Evolutionary conservation across 2,888 invertebrate genomes (phyloP).

Genomic region (Hesperia comma): DNA sequence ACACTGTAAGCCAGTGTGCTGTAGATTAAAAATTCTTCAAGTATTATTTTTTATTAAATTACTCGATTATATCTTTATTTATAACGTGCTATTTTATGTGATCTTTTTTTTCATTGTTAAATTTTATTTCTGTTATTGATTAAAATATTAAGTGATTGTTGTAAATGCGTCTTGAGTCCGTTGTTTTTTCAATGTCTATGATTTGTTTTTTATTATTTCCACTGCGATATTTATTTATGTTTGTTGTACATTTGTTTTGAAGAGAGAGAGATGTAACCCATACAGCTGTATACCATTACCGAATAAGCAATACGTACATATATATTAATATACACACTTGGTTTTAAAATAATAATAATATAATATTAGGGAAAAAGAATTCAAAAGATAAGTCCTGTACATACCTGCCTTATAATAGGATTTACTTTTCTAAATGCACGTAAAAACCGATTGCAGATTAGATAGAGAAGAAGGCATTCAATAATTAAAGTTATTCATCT

Average conservation of each 20-base stretch:
- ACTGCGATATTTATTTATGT: not conserved
- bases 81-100: conserved; percentile 6
- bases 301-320: not conserved
- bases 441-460: no score
- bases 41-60: conserved; percentile 4
- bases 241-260: not conserved
- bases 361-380: no score
- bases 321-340: no score
- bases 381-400: no score
- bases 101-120: conserved; percentile 5
- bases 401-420: no score
- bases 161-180: not conserved
- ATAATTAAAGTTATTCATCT: no score
- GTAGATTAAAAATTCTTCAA: not conserved
- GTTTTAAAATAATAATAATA: no score
- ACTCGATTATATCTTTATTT: not conserved
- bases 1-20: not conserved
- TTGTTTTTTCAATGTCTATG: conserved; percentile 10
- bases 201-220: not conserved
- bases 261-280: not conserved
- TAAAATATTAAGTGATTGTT: not conserved
- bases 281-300: not conserved
- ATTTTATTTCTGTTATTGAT: conserved; percentile 9
- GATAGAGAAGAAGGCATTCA: no score
- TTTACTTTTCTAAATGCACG: no score